Evolutionary conservation across 2,113 vertebrate species (phyloP).

Genomic region (Pelmatolapia mariae): DNA sequence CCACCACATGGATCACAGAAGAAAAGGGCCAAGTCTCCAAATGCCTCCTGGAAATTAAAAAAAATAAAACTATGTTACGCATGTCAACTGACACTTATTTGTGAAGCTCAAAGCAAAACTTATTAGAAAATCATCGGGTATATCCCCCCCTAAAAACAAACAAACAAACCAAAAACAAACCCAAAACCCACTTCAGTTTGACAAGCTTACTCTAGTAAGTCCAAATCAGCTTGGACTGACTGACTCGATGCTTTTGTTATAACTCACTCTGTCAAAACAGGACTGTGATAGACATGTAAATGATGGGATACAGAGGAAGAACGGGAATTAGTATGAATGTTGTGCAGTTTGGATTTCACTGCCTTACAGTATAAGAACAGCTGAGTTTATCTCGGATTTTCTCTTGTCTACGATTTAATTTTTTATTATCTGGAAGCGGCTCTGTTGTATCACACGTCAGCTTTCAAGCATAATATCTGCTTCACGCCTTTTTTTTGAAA

Average conservation of each 20-base stretch:
- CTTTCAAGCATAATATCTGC: not conserved
- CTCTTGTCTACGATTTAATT: not conserved
- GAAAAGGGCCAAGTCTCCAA: slow-evolving; percentile 87
- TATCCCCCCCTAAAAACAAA: rapidly evolving
- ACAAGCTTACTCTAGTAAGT: not conserved
- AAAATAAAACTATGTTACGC: not conserved
- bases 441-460: not conserved
- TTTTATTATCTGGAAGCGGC: not conserved
- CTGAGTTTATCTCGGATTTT: not conserved
- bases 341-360: not conserved
- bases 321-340: not conserved
- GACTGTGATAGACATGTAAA: not conserved
- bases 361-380: not conserved
- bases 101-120: not conserved
- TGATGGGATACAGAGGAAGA: not conserved
- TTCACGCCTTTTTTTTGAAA: not conserved
- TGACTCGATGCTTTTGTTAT: not conserved
- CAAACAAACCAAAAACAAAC: not conserved
- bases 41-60: slow-evolving; percentile 75
- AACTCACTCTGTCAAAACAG: not conserved
- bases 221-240: not conserved
- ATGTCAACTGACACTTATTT: not conserved
- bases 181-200: not conserved
- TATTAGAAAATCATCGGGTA: rapidly evolving
- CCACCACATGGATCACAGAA: slow-evolving; percentile 91